phyloP scores from a whole-genome alignment of 2,113 vertebrate genomes.

The Microtus ochrogaster region DNA sequence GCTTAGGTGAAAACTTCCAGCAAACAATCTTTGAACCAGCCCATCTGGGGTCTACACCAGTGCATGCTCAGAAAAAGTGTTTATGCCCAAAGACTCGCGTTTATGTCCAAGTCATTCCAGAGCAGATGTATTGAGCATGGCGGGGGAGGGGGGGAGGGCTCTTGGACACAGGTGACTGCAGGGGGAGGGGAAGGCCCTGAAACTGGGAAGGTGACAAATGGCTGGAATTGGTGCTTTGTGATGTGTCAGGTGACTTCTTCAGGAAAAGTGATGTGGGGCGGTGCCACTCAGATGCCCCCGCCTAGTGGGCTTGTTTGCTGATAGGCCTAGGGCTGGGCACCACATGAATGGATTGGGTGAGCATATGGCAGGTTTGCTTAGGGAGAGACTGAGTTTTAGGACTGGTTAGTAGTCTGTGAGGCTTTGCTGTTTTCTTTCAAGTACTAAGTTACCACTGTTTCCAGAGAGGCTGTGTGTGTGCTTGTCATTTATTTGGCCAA shows the following conservation, averaged over 20 bases:
- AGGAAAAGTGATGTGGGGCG: neutral
- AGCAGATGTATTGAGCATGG: neutral
- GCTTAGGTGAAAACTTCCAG: too few relatives aligned
- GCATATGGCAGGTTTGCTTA: neutral
- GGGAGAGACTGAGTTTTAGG: neutral
- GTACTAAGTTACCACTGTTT: neutral
- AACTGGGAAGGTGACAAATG: neutral
- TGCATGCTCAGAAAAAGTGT: neutral
- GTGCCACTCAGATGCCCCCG: neutral
- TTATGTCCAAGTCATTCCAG: too few relatives aligned
- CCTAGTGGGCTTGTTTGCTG: neutral
- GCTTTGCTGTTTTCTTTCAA: neutral
- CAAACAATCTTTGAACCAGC: neutral
- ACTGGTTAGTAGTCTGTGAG: neutral
- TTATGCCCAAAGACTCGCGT: neutral
- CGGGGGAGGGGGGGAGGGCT: too few relatives aligned
- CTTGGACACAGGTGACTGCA: neutral
- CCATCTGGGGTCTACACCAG: neutral
- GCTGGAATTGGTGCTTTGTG: neutral
- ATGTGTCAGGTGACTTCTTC: neutral
- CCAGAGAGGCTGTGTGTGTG: accelerated
- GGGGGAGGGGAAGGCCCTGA: neutral
- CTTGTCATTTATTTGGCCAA: neutral
- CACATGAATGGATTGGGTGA: neutral
- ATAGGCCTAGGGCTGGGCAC: neutral